These are phyloP conservation scores for Mesocricetus auratus DNA, from an alignment of 2,113 vertebrate species.

Conservation along the genomic window DNA sequence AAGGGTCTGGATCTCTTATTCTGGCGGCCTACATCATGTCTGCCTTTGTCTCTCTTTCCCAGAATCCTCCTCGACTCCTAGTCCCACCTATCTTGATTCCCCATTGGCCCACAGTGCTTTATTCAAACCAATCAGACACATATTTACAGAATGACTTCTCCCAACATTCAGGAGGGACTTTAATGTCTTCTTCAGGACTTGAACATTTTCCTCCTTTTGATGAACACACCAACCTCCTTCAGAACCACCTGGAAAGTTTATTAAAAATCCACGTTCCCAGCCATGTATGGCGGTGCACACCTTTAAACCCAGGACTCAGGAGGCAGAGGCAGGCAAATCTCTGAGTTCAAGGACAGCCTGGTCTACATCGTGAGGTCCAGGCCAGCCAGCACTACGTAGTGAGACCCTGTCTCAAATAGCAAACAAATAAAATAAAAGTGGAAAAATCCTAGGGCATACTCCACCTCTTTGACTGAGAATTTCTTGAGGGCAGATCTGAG, in stretches of 20 bases:
- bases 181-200: background rate
- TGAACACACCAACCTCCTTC: background rate
- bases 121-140: too few relatives aligned
- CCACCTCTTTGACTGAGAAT: background rate
- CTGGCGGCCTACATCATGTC: too few relatives aligned
- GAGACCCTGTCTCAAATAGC: background rate
- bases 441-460: background rate
- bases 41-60: too few relatives aligned
- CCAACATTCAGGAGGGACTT: background rate
- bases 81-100: too few relatives aligned
- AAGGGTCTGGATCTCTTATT: too few relatives aligned
- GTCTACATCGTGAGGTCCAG: background rate
- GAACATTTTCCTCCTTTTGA: background rate
- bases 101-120: too few relatives aligned
- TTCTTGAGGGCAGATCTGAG: background rate
- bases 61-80: too few relatives aligned
- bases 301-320: background rate
- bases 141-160: too few relatives aligned
- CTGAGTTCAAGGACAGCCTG: background rate
- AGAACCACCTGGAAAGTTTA: slow-evolving; percentile 1
- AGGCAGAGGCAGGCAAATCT: background rate
- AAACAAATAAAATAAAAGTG: background rate
- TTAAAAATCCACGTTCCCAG: slow-evolving; percentile 5
- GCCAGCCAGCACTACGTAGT: background rate
- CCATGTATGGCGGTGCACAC: background rate